A percentile compares a stretch with the other conserved stretches of the same genome.
Conservation (phyloP, 2,888 invertebrate species). For the Trachelus troglodyta region DNA sequence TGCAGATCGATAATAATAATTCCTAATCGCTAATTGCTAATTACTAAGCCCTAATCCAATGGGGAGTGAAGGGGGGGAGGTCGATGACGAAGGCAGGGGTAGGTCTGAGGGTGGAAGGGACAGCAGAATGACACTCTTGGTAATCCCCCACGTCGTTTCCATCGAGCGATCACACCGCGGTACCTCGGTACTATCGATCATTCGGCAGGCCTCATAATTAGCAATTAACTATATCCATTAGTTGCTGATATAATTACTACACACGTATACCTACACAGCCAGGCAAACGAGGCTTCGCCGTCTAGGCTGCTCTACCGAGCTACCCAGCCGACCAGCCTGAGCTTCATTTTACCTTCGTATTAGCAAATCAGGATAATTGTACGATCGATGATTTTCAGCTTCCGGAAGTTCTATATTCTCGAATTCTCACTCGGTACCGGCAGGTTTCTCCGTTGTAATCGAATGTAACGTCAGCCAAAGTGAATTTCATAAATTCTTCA, state of each 20-base stretch:
- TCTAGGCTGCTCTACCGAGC: background rate
- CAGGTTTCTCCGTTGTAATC: no score
- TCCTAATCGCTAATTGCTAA: slow-evolving; percentile 54
- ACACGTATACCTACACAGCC: slow-evolving; percentile 25
- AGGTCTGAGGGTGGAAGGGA: slow-evolving; percentile 11
- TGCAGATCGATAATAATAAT: slow-evolving; percentile 40
- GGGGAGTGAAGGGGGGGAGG: slow-evolving; percentile 11
- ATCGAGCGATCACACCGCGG: slow-evolving; percentile 39
- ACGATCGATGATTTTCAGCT: slow-evolving; percentile 55
- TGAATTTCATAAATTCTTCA: background rate
- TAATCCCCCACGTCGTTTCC: slow-evolving; percentile 45
- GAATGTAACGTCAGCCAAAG: background rate
- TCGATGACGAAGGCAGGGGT: background rate
- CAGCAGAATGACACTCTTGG: slow-evolving; percentile 59
- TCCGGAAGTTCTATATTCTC: background rate
- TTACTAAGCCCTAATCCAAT: slow-evolving; percentile 45
- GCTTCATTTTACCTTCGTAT: slow-evolving; percentile 51
- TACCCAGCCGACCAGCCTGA: background rate
- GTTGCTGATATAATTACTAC: slow-evolving; percentile 66
- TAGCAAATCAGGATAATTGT: slow-evolving; percentile 60
- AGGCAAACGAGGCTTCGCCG: background rate
- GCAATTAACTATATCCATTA: slow-evolving; percentile 67
- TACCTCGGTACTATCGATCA: slow-evolving; percentile 65
- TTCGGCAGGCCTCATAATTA: slow-evolving; percentile 66
- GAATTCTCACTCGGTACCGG: background rate